These are phyloP conservation scores for Aradophagus sp. DNA, from an alignment of 1,140 invertebrate species.

Conservation along the genomic window DNA sequence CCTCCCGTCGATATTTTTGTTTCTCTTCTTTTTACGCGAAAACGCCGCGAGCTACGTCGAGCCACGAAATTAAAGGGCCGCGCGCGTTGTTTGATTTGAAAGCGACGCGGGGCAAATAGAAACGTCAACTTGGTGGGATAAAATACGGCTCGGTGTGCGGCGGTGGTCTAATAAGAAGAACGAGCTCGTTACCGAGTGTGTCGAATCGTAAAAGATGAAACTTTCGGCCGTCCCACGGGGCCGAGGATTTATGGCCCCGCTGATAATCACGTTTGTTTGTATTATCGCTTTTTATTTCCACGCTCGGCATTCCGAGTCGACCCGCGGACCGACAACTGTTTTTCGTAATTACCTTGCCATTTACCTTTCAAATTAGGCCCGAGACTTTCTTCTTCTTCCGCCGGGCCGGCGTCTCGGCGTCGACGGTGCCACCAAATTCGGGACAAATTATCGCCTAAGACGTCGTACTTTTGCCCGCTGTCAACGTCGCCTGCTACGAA, in stretches of 20 bases:
- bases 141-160: constrained; percentile 33
- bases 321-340: too few species aligned
- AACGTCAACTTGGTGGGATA: constrained; percentile 43
- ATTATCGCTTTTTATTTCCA: constrained; percentile 42
- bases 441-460: too few species aligned
- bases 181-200: constrained; percentile 35
- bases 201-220: constrained; percentile 50
- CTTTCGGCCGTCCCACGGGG: constrained; percentile 24
- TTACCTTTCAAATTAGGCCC: constrained; percentile 36
- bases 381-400: too few species aligned
- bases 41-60: constrained; percentile 32
- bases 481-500: too few species aligned
- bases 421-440: too few species aligned
- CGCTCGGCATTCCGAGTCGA: constrained; percentile 1
- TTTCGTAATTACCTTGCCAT: constrained; percentile 41
- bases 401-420: too few species aligned
- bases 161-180: constrained; percentile 52
- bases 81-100: constrained; percentile 46
- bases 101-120: constrained; percentile 38
- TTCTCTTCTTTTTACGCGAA: constrained; percentile 21
- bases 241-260: constrained; percentile 34
- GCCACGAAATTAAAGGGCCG: constrained; percentile 47
- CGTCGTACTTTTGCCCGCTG: too few species aligned
- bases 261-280: constrained; percentile 51
- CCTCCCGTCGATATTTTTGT: constrained; percentile 1